These are phyloP conservation scores for Epizoanthus scotinus DNA, from an alignment of 92 coral and sea anemone species.

Conservation along the genomic window DNA sequence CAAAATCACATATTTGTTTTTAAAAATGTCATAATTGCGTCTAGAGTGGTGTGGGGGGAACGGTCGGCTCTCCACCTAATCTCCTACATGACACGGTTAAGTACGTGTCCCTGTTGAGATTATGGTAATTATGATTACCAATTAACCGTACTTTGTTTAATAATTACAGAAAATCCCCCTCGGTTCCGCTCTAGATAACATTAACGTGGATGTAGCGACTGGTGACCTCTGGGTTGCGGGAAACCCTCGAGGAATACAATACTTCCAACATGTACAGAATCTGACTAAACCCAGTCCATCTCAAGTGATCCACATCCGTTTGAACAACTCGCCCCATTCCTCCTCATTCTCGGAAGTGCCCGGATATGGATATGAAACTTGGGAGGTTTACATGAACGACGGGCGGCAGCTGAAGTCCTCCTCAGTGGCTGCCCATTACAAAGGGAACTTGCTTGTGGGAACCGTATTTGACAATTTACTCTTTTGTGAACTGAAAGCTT, in stretches of 20 bases:
- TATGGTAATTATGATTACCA: too few species aligned
- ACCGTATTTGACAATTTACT: conserved; percentile 1
- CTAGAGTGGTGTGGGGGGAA: too few species aligned
- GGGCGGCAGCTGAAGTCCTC: conserved; percentile 6
- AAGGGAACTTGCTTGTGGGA: conserved; percentile 8
- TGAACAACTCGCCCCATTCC: conserved; percentile 8
- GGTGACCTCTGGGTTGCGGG: neutral
- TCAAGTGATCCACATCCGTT: conserved; percentile 6
- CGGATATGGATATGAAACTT: neutral
- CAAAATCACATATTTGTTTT: too few species aligned
- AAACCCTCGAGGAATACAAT: neutral
- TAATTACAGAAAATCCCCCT: conserved; percentile 9
- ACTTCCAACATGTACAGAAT: neutral
- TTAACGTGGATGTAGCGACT: neutral
- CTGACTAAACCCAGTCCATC: neutral
- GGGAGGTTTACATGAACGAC: conserved; percentile 11
- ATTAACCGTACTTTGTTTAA: too few species aligned
- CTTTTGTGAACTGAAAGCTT: conserved; percentile 6
- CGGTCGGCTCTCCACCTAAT: too few species aligned
- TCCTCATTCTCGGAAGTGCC: neutral
- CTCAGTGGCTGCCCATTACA: conserved; percentile 8
- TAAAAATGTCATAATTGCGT: too few species aligned
- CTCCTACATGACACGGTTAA: too few species aligned
- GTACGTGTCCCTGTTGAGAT: too few species aligned
- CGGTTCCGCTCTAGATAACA: conserved; percentile 3